Evolutionary conservation across 1,140 invertebrate genomes (phyloP).

Genomic region (Dendrolimus kikuchii): DNA sequence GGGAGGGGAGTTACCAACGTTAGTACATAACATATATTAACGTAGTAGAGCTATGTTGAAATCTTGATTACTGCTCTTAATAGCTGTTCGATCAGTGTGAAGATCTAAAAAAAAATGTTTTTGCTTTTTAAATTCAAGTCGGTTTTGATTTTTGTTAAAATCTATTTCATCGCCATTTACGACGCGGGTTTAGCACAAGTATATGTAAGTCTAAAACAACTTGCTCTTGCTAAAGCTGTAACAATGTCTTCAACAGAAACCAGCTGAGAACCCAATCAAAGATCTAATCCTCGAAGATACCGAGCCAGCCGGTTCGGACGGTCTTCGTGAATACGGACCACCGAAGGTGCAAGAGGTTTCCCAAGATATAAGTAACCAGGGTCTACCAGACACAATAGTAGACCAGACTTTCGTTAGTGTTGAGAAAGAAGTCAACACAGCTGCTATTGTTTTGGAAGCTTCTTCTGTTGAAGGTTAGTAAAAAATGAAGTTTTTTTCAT

Average conservation of each 20-base stretch:
- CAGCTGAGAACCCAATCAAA: slow-evolving; percentile 26
- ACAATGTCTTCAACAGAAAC: slow-evolving; percentile 20
- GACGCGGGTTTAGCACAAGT: too few species aligned
- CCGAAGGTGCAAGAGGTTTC: slow-evolving; percentile 33
- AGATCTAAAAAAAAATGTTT: too few species aligned
- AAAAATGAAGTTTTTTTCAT: too few species aligned
- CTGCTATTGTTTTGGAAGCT: slow-evolving; percentile 8
- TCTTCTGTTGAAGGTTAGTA: too few species aligned
- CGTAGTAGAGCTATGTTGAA: too few species aligned
- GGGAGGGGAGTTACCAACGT: not conserved
- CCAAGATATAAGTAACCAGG: slow-evolving; percentile 36
- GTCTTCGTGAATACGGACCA: slow-evolving; percentile 50
- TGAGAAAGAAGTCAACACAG: slow-evolving; percentile 15
- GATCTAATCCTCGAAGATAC: slow-evolving; percentile 35
- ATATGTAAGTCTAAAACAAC: too few species aligned
- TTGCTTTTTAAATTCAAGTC: too few species aligned
- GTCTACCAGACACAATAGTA: slow-evolving; percentile 35
- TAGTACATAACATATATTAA: slow-evolving; percentile 4
- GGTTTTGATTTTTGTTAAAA: too few species aligned
- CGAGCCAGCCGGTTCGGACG: slow-evolving; percentile 46
- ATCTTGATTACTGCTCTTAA: too few species aligned
- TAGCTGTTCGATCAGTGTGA: too few species aligned
- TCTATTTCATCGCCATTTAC: too few species aligned
- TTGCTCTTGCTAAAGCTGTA: too few species aligned
- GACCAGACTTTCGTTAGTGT: slow-evolving; percentile 32